A percentile compares a stretch with the other conserved stretches of the same genome.
Evolutionary conservation across 2,797 vertebrate genomes (phyloP).

Genomic region (Phoebastria nigripes): DNA sequence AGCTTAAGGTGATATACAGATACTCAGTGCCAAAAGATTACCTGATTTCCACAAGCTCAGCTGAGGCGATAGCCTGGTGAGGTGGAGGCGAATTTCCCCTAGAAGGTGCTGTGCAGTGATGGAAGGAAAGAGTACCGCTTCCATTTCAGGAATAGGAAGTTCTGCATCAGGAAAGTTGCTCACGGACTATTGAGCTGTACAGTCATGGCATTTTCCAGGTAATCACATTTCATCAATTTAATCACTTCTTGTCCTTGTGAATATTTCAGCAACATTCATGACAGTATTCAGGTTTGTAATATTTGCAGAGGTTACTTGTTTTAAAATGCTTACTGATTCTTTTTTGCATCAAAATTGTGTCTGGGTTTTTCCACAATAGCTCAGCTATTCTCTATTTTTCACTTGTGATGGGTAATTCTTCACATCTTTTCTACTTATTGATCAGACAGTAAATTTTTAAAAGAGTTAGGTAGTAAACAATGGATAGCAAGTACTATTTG

Average conservation of each 20-base stretch:
- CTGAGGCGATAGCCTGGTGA: not conserved
- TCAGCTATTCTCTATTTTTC: not conserved
- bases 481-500: not conserved
- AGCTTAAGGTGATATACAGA: constrained; percentile 7
- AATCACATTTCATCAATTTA: not conserved
- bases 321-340: not conserved
- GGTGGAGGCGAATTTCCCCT: not conserved
- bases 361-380: not conserved
- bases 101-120: not conserved
- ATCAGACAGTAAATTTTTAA: not conserved
- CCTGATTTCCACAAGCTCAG: not conserved
- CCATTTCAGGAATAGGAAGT: not conserved
- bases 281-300: not conserved
- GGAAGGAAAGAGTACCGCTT: not conserved
- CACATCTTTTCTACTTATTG: not conserved
- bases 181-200: not conserved
- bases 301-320: not conserved
- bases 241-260: not conserved
- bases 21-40: not conserved
- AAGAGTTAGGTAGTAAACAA: not conserved
- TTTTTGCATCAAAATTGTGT: not conserved
- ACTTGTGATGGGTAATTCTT: not conserved
- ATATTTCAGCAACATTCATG: not conserved
- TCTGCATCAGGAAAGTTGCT: not conserved
- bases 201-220: not conserved